These are phyloP conservation scores for Tenthredo amoena DNA, from an alignment of 2,888 invertebrate species.

Conservation along the genomic window DNA sequence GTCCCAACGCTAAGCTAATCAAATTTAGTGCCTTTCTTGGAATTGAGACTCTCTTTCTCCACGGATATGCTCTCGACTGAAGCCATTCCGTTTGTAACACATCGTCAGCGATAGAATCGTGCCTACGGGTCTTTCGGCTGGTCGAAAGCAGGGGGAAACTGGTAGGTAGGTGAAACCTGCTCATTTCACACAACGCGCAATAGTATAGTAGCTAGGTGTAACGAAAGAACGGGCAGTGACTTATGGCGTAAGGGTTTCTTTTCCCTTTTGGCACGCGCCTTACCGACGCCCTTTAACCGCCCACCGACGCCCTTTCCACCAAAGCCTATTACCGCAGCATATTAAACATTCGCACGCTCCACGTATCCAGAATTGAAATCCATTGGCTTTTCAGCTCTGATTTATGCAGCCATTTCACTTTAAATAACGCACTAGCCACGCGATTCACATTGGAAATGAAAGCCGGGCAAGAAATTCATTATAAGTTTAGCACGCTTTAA, in stretches of 20 bases:
- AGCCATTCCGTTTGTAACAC: constrained; percentile 40
- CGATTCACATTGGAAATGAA: constrained; percentile 43
- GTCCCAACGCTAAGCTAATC: constrained; percentile 43
- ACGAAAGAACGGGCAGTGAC: constrained; percentile 39
- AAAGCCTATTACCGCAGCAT: constrained; percentile 48
- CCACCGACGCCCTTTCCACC: constrained; percentile 27
- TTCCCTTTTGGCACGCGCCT: constrained; percentile 40
- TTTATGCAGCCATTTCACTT: constrained; percentile 47
- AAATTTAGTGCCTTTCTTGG: constrained; percentile 51
- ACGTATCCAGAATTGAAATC: constrained; percentile 48
- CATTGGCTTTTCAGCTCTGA: constrained; percentile 49
- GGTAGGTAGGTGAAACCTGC: constrained; percentile 20
- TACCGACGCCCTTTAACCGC: constrained; percentile 42
- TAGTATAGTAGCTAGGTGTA: neutral
- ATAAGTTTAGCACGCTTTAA: constrained; percentile 25
- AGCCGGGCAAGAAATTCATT: constrained; percentile 34
- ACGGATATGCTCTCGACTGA: constrained; percentile 14
- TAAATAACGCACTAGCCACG: constrained; percentile 43
- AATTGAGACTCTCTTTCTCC: constrained; percentile 42
- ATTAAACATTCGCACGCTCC: constrained; percentile 51
- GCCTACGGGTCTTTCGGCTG: neutral
- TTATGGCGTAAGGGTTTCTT: constrained; percentile 39
- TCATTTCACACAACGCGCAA: constrained; percentile 39
- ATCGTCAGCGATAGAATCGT: constrained; percentile 23
- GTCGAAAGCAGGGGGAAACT: constrained; percentile 8